These are phyloP conservation scores for Drosophila takahashii DNA, from an alignment of 1,140 invertebrate species.

Conservation along the genomic window DNA sequence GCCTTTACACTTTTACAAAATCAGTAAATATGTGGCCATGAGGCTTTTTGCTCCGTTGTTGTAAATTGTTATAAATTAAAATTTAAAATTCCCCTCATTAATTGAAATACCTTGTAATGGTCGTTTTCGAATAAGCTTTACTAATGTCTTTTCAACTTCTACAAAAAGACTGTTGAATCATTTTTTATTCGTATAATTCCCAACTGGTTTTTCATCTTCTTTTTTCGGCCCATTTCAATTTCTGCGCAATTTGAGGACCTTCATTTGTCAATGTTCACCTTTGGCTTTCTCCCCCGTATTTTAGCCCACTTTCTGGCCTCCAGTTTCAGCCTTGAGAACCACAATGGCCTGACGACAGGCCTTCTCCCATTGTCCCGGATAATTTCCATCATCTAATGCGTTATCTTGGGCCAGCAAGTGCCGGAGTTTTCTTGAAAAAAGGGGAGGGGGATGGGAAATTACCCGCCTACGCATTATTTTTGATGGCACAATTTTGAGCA, in stretches of 20 bases:
- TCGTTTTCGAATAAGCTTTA: not conserved
- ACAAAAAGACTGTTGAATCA: not conserved
- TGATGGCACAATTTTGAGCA: slow-evolving; percentile 79
- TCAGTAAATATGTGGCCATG: too few species aligned
- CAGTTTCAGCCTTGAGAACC: slow-evolving; percentile 12
- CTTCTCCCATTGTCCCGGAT: slow-evolving; percentile 34
- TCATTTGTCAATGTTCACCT: slow-evolving; percentile 52
- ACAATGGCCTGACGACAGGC: slow-evolving; percentile 42
- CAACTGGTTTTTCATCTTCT: not conserved
- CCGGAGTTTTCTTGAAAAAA: not conserved
- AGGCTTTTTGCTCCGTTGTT: too few species aligned
- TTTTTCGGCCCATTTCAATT: slow-evolving; percentile 18
- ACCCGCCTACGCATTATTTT: slow-evolving; percentile 67
- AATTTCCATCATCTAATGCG: slow-evolving; percentile 61
- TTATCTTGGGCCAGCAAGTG: slow-evolving; percentile 34
- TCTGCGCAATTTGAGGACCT: slow-evolving; percentile 21
- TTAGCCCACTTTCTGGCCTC: not conserved
- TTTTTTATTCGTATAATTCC: slow-evolving; percentile 27
- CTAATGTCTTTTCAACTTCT: not conserved
- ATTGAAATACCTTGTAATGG: not conserved
- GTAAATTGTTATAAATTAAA: too few species aligned
- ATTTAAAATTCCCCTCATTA: not conserved
- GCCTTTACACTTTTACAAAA: too few species aligned
- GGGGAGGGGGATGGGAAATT: not conserved
- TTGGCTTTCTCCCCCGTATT: slow-evolving; percentile 1